Percentiles rank a stretch among this genome's conserved stretches.
Evolutionary conservation across 1,140 invertebrate species (phyloP).

Genomic region (Pissodes strobi): DNA sequence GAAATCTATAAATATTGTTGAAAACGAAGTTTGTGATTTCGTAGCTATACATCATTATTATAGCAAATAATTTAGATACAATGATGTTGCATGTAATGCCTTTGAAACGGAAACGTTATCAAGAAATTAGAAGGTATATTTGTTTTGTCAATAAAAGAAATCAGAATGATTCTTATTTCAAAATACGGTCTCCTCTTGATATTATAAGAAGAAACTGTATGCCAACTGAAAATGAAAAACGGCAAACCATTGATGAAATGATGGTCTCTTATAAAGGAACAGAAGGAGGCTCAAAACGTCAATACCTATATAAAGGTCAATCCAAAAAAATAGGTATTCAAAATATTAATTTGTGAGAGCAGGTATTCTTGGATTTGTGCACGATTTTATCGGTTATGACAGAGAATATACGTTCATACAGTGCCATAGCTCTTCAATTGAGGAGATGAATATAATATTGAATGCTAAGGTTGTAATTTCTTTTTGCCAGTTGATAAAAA

Average conservation of each 20-base stretch:
- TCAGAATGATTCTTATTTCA: slow-evolving; percentile 40
- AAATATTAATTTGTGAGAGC: slow-evolving; percentile 47
- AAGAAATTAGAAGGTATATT: slow-evolving; percentile 25
- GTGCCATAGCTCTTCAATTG: no score
- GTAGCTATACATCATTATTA: slow-evolving; percentile 22
- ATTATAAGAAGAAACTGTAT: slow-evolving; percentile 37
- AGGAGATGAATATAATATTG: no score
- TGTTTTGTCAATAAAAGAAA: slow-evolving; percentile 20
- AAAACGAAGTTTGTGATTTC: slow-evolving; percentile 11
- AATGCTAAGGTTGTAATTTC: slow-evolving; percentile 29
- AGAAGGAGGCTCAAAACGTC: slow-evolving; percentile 36
- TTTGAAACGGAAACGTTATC: slow-evolving; percentile 29
- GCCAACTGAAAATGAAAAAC: slow-evolving; percentile 32
- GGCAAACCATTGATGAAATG: slow-evolving; percentile 49
- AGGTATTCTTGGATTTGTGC: no score
- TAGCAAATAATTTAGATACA: slow-evolving; percentile 6
- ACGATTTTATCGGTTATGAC: no score
- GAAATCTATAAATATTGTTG: slow-evolving; percentile 23
- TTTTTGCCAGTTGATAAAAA: slow-evolving; percentile 28
- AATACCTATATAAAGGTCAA: slow-evolving; percentile 28
- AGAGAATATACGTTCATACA: no score
- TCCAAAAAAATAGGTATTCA: slow-evolving; percentile 37
- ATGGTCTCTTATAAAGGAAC: slow-evolving; percentile 56
- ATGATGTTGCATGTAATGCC: slow-evolving; percentile 20
- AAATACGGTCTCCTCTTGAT: slow-evolving; percentile 37